phyloP scores from a whole-genome alignment of 2,113 vertebrate genomes.

The Vireo altiloquus region DNA sequence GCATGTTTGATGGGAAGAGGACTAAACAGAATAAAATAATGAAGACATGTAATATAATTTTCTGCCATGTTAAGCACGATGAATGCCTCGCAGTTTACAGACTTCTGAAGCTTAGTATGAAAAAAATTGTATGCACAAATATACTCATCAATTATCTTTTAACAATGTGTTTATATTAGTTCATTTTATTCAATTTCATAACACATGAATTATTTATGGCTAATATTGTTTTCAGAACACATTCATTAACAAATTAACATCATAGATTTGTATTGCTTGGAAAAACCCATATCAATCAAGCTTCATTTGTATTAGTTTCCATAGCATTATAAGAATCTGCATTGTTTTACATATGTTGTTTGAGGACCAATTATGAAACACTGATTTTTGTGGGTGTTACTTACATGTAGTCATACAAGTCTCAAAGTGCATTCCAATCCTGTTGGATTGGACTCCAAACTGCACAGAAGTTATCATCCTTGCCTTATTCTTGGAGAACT shows the following conservation, averaged over 20 bases:
- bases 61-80: slow-evolving; percentile 65
- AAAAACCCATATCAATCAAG: not conserved
- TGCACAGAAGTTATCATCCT: slow-evolving; percentile 26
- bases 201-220: slow-evolving; percentile 37
- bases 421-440: slow-evolving; percentile 21
- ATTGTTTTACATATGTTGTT: slow-evolving; percentile 1
- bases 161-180: slow-evolving; percentile 52
- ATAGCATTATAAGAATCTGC: not conserved
- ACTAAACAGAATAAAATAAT: slow-evolving; percentile 83
- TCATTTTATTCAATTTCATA: slow-evolving; percentile 36
- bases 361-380: slow-evolving; percentile 31
- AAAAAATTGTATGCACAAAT: slow-evolving; percentile 55
- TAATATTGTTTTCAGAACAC: not conserved
- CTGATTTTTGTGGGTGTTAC: slow-evolving; percentile 26
- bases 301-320: slow-evolving; percentile 38
- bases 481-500: slow-evolving; percentile 58
- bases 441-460: not conserved
- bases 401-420: slow-evolving; percentile 7
- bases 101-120: slow-evolving; percentile 57
- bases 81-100: slow-evolving; percentile 74
- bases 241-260: slow-evolving; percentile 25
- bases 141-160: slow-evolving; percentile 36
- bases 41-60: not conserved
- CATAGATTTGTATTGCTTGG: slow-evolving; percentile 40
- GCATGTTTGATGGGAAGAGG: slow-evolving; percentile 93